Percentiles rank a stretch among this genome's conserved stretches.
phyloP scores from a whole-genome alignment of 2,113 vertebrate species.

The Lates calcarifer region DNA sequence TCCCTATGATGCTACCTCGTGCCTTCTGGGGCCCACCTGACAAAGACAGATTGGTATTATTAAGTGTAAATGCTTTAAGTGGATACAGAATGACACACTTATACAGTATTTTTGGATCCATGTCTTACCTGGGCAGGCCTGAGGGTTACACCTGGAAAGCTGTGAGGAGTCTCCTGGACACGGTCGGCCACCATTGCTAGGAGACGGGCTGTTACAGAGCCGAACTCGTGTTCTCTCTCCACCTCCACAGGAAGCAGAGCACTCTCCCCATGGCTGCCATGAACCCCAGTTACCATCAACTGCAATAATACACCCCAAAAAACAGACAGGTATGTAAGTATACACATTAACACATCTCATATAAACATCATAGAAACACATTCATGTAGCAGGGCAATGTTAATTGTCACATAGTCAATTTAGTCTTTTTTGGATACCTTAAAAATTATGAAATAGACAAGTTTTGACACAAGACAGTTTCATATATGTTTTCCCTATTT shows the following conservation, averaged over 20 bases:
- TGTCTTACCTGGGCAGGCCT: slow-evolving; percentile 91
- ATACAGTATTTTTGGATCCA: not conserved
- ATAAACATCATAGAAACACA: not conserved
- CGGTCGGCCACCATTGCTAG: slow-evolving; percentile 83
- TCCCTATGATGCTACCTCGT: slow-evolving; percentile 93
- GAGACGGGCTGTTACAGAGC: slow-evolving; percentile 87
- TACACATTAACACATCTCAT: not conserved
- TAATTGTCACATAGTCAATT: not conserved
- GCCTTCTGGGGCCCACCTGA: slow-evolving; percentile 93
- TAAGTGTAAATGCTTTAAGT: not conserved
- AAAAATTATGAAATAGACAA: too few species aligned
- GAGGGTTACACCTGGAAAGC: slow-evolving; percentile 89
- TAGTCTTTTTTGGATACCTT: too few species aligned
- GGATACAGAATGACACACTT: not conserved
- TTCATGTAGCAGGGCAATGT: too few species aligned
- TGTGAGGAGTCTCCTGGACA: slow-evolving; percentile 94
- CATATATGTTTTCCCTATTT: too few species aligned
- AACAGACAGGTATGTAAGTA: not conserved
- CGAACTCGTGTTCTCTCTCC: slow-evolving; percentile 89
- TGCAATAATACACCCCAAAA: slow-evolving; percentile 66
- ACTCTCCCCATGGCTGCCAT: slow-evolving; percentile 93
- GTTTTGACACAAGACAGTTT: too few species aligned
- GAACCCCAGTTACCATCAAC: slow-evolving; percentile 93
- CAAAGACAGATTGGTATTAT: not conserved
- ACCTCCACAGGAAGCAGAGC: slow-evolving; percentile 92